Percentiles rank a stretch among this genome's conserved stretches.
These are phyloP conservation scores for Oedothorax gibbosus DNA, from an alignment of 1,140 invertebrate genomes.

Conservation along the genomic window DNA sequence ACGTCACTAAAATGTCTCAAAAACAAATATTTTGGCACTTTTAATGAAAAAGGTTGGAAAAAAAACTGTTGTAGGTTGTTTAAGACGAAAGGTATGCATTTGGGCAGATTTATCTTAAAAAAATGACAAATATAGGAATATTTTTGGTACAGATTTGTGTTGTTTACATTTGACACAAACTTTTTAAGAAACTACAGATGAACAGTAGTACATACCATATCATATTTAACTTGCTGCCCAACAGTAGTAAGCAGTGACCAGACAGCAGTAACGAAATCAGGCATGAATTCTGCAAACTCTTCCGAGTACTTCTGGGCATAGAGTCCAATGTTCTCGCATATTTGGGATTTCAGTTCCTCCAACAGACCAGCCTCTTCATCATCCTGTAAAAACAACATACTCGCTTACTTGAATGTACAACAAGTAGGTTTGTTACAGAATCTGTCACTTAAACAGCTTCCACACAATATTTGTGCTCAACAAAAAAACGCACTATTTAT, in stretches of 20 bases:
- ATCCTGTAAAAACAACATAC: conserved; percentile 71
- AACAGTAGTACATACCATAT: conserved; percentile 76
- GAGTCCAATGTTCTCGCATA: conserved; percentile 93
- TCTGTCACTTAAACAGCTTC: too few relatives aligned
- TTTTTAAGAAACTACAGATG: not conserved
- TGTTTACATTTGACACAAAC: not conserved
- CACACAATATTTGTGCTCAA: too few relatives aligned
- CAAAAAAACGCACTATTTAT: too few relatives aligned
- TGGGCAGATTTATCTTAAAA: conserved; percentile 1
- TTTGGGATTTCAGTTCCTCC: conserved; percentile 92
- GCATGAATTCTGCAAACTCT: conserved; percentile 90
- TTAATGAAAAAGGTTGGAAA: too few relatives aligned
- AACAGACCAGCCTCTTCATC: conserved; percentile 90
- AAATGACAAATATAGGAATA: not conserved
- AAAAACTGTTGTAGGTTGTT: too few relatives aligned
- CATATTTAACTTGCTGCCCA: conserved; percentile 88
- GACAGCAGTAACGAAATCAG: conserved; percentile 89
- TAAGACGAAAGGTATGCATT: too few relatives aligned
- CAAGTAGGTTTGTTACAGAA: too few relatives aligned
- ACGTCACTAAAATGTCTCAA: too few relatives aligned
- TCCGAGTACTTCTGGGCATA: conserved; percentile 99
- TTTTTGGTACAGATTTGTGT: not conserved
- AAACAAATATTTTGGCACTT: too few relatives aligned
- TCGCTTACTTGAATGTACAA: not conserved
- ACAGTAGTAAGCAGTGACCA: conserved; percentile 91